These are phyloP conservation scores for Lampris incognitus DNA, from an alignment of 2,113 vertebrate genomes.

Conservation along the genomic window DNA sequence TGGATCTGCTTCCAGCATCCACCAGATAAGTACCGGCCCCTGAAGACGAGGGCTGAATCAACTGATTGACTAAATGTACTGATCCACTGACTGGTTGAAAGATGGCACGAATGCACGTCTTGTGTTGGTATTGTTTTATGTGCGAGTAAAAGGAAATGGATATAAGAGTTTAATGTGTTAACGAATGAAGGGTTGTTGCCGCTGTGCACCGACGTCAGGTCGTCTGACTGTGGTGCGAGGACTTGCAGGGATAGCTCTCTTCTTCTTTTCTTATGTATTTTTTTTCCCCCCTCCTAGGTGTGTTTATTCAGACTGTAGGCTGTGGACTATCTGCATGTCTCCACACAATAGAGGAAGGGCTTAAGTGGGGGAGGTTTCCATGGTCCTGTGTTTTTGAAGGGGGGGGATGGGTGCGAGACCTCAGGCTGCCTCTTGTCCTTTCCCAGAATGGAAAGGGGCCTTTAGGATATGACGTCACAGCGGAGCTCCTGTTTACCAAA, in stretches of 20 bases:
- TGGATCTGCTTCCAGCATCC: background rate
- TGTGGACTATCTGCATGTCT: constrained; percentile 36
- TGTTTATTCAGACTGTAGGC: constrained; percentile 37
- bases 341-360: constrained; percentile 17
- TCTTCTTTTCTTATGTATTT: background rate
- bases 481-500: constrained; percentile 27
- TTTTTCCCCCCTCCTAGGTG: constrained; percentile 2
- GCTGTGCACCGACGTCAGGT: background rate
- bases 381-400: constrained; percentile 37
- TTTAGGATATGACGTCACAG: constrained; percentile 41
- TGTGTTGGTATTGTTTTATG: background rate
- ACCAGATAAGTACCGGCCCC: background rate
- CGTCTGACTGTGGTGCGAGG: constrained; percentile 12
- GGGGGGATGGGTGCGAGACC: constrained; percentile 50
- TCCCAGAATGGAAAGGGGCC: constrained; percentile 45
- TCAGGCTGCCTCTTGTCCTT: constrained; percentile 53
- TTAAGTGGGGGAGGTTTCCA: constrained; percentile 27
- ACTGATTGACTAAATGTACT: background rate
- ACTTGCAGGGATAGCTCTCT: constrained; percentile 12
- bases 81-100: background rate
- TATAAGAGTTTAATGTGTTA: no score
- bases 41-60: background rate
- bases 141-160: background rate
- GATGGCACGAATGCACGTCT: background rate
- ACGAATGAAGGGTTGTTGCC: background rate